Percentiles rank a stretch among this genome's conserved stretches.
Conservation (phyloP, 2,113 vertebrate species). For the Paraplagusia blochii region DNA sequence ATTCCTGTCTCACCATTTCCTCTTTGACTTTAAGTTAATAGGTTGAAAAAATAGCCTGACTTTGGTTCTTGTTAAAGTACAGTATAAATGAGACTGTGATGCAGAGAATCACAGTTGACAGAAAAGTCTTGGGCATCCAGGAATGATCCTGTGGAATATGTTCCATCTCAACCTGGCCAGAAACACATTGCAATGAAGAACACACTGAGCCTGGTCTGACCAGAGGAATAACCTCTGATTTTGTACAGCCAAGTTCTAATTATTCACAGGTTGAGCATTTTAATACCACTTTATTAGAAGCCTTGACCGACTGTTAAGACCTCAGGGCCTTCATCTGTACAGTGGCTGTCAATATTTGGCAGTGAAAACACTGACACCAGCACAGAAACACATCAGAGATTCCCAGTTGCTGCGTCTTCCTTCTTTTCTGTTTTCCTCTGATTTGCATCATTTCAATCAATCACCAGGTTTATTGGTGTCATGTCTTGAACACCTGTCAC, state of each 20-base stretch:
- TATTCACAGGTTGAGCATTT: slow-evolving; percentile 69
- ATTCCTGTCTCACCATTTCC: too few relatives aligned
- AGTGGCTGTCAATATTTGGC: slow-evolving; percentile 4
- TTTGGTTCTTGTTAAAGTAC: too few relatives aligned
- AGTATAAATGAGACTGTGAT: too few relatives aligned
- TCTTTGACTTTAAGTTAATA: too few relatives aligned
- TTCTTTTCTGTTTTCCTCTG: slow-evolving; percentile 53
- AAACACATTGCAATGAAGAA: slow-evolving; percentile 45
- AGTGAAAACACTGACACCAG: slow-evolving; percentile 37
- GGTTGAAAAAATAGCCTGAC: too few relatives aligned
- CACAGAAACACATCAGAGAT: slow-evolving; percentile 48
- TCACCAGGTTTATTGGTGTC: slow-evolving; percentile 60
- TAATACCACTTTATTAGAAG: slow-evolving; percentile 36
- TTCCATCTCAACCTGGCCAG: too few relatives aligned
- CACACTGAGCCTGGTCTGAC: slow-evolving; percentile 56
- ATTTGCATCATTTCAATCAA: slow-evolving; percentile 62
- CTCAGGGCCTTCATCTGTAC: slow-evolving; percentile 27
- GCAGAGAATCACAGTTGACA: too few relatives aligned
- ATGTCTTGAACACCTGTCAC: slow-evolving; percentile 36
- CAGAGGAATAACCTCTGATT: slow-evolving; percentile 60
- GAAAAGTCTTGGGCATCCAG: too few relatives aligned
- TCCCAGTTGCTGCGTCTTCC: slow-evolving; percentile 27
- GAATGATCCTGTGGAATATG: too few relatives aligned
- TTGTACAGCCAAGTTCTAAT: slow-evolving; percentile 66
- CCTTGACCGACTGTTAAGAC: slow-evolving; percentile 42